A percentile compares a stretch with the other conserved stretches of the same genome.
phyloP scores from a whole-genome alignment of 2,113 vertebrate species.

The Rhineura floridana region DNA sequence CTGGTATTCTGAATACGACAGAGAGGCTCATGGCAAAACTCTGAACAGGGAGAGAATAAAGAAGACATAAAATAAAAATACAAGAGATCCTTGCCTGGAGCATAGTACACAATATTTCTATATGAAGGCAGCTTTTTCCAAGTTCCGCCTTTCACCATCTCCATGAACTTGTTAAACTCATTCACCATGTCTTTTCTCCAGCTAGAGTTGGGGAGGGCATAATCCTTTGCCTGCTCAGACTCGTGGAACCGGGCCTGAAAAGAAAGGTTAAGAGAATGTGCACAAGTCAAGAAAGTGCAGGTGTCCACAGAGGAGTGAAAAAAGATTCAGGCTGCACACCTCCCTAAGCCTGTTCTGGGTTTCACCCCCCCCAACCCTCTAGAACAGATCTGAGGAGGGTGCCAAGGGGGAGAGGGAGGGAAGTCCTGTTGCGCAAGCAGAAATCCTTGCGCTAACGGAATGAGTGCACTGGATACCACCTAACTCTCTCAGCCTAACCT shows the following conservation, averaged over 20 bases:
- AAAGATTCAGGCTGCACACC: not conserved
- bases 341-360: no score
- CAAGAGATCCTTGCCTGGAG: slow-evolving; percentile 63
- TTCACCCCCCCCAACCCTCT: no score
- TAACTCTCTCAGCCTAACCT: no score
- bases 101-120: slow-evolving; percentile 73
- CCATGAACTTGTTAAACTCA: slow-evolving; percentile 76
- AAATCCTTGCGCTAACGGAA: no score
- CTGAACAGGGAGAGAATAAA: not conserved
- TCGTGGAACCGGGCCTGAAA: slow-evolving; percentile 41
- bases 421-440: no score
- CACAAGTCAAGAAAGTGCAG: not conserved
- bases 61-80: not conserved
- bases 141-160: slow-evolving; percentile 65
- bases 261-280: not conserved
- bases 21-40: not conserved
- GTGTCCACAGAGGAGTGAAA: no score
- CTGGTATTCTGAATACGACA: not conserved
- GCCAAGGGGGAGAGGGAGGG: no score
- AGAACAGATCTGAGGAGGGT: no score
- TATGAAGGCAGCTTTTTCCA: slow-evolving; percentile 87
- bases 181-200: slow-evolving; percentile 81
- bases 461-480: no score
- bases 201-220: slow-evolving; percentile 82
- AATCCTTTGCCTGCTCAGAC: slow-evolving; percentile 67